Base-by-base conservation (phyloP, 1,140 invertebrate species). In the Lepidurus couesii region DNA sequence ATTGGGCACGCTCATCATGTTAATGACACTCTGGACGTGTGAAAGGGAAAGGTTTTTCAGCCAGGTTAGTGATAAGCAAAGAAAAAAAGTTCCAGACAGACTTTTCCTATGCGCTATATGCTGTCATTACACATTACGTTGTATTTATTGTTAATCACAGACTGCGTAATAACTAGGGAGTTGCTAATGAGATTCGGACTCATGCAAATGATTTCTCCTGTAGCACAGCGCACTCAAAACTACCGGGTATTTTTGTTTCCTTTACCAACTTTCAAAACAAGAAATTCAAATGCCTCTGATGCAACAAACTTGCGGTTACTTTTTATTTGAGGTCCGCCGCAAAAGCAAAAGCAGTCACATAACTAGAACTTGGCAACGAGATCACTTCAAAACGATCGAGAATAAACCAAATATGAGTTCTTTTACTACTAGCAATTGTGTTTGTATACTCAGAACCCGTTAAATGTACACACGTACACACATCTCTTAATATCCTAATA, bases 181-280 rank as follows among this genome's bases (percentile, higher is more conserved):
- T 65, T 65, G 53, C 53, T 65, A 65, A 65, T 65, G 53, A 65
- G 53, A 65, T 65, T 65, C 53, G 53, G 53, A 65, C 53, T 65
- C 53, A 65, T 16, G 53, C 53, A 65, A 65, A 65, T 65, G 53
- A 65, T 65, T 65, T 65, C 53, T 65, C 53, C 21, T 21, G 53
- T 65, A 65, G 53, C 13, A 34, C 34, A n/a, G 53, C 21, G 21
- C 13, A 65, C 53, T 65, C 53, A 16, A 47, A 65, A 65, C 21
- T 65, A 21, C 34, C 34, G 53, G 13, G 21, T 65, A n/a, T 65
- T 65, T 65, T 65, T 21, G 53, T 13, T 65, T 11, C 21, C 53
- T 7, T 65, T 13, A 13, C 5, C 53, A 65, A 5, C 21, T 16
- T 65, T 13, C 53, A 65, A 65, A n/a, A 65, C 16, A 47, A 65